Base-by-base conservation (phyloP, 1,140 invertebrate species). In the Zaprionus davidi region DNA sequence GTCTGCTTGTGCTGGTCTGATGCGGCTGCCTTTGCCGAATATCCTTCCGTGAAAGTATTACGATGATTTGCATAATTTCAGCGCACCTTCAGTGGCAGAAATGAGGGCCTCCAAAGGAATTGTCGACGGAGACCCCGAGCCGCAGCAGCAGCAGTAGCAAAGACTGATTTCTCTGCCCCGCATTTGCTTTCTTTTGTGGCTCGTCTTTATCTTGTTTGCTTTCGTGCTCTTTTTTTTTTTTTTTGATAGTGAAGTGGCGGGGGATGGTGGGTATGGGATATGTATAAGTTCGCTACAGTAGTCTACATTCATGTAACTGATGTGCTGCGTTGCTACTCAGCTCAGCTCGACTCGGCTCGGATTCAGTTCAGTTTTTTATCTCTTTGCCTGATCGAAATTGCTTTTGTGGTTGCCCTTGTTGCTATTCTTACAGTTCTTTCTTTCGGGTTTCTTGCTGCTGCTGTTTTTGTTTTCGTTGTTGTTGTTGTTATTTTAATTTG, bases 31-130 rank as follows among this genome's bases (percentile, higher is more conserved):
- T 51, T 41, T 66, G 53, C 72, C 73, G 69, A 90, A 85, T 90
- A 85, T 90, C 85, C 85, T 90, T 88, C 79, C 81, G 66, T 78
- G 65, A 88, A 85, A 82, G 86, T 85, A 90, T 90, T 90, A 90
- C 85, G 85, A 90, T 90, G 85, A 90, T 90, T 90, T 90, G 85
- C 85, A 90, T 90, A 90, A 90, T 90, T 90, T 85, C 76, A 79
- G 84, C 81, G 79, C 81, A 88, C 85, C 84, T 88, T 76, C 85
- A 81, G 70, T 71, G 80, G 71, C 85, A 79, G 51, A 51, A 51
- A 51, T 75, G 46, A 57, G 66, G 17, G 17, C 36, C 46, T 56
- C 53, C 20, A 22, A 13, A 26, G 22, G 20, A 13, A 22, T 13
- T 57, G 34, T 56, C 51, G 46, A 56, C 26, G 17, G 36, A 24